Evolutionary conservation across 2,797 vertebrate genomes (phyloP).

Genomic region (Halcyon smyrnensis): DNA sequence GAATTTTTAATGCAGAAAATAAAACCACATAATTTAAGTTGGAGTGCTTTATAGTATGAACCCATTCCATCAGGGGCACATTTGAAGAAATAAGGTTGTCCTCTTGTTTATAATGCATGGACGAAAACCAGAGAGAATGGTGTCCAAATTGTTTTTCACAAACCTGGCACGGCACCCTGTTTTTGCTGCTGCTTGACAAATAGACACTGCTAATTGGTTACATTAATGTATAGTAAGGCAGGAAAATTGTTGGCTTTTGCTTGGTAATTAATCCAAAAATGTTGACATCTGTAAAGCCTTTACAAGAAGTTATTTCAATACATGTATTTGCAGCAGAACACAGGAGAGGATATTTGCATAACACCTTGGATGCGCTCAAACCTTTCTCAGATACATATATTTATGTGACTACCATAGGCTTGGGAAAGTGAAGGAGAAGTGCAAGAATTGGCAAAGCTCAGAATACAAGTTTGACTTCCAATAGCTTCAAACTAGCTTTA

Average conservation of each 20-base stretch:
- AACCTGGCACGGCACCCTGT: not conserved
- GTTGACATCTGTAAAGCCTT: not conserved
- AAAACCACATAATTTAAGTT: not conserved
- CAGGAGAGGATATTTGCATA: not conserved
- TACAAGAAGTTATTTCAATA: not conserved
- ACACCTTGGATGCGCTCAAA: not conserved
- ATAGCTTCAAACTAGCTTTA: not conserved
- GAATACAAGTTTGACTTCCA: conserved; percentile 1
- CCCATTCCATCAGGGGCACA: not conserved
- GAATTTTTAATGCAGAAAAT: conserved; percentile 8
- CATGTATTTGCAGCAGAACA: not conserved
- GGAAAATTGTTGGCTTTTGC: not conserved
- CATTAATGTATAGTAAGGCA: not conserved
- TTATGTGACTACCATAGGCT: not conserved
- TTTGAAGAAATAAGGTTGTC: not conserved
- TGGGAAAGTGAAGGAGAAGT: conserved; percentile 35
- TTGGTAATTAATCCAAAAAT: not conserved
- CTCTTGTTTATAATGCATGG: not conserved
- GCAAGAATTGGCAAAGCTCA: conserved; percentile 10
- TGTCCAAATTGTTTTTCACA: not conserved
- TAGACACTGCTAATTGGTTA: not conserved
- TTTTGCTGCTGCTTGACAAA: not conserved
- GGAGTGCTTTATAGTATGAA: not conserved
- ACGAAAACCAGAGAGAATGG: not conserved
- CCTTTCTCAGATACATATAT: not conserved